A percentile compares a stretch with the other conserved stretches of the same genome.
Conservation (phyloP, 2,797 vertebrate genomes). For the Sarcoramphus papa region DNA sequence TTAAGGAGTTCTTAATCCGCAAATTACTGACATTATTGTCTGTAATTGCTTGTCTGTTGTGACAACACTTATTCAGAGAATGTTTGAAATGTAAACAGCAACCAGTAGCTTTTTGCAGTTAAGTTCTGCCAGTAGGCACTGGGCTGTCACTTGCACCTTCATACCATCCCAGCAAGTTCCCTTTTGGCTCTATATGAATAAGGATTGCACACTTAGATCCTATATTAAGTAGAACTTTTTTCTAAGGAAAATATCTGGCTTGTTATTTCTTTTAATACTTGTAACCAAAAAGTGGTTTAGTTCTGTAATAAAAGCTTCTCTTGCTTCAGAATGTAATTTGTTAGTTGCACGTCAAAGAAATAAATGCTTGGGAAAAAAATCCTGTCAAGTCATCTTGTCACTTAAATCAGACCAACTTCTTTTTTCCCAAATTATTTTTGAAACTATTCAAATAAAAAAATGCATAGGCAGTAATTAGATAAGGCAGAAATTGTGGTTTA, state of each 20-base stretch:
- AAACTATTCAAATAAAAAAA: background rate
- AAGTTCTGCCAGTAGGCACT: background rate
- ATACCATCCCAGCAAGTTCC: background rate
- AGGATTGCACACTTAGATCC: background rate
- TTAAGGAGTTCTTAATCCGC: conserved; percentile 38
- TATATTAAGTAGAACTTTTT: background rate
- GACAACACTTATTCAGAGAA: conserved; percentile 35
- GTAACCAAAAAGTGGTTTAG: background rate
- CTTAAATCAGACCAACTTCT: background rate
- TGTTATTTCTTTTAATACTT: background rate
- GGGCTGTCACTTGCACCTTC: background rate
- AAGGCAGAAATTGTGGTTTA: background rate
- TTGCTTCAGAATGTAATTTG: background rate
- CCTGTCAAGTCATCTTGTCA: background rate
- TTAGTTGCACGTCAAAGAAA: background rate
- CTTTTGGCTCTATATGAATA: background rate
- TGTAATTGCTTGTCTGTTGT: conserved; percentile 49
- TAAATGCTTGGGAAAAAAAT: background rate
- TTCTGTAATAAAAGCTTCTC: background rate
- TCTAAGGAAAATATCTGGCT: background rate
- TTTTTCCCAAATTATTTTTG: background rate
- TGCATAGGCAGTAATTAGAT: background rate
- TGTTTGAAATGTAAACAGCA: conserved; percentile 44
- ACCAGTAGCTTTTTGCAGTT: background rate
- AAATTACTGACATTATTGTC: conserved; percentile 43